Percentiles rank a stretch among this genome's conserved stretches.
Conservation (phyloP, 1,140 invertebrate species). For the Eumaeus atala region DNA sequence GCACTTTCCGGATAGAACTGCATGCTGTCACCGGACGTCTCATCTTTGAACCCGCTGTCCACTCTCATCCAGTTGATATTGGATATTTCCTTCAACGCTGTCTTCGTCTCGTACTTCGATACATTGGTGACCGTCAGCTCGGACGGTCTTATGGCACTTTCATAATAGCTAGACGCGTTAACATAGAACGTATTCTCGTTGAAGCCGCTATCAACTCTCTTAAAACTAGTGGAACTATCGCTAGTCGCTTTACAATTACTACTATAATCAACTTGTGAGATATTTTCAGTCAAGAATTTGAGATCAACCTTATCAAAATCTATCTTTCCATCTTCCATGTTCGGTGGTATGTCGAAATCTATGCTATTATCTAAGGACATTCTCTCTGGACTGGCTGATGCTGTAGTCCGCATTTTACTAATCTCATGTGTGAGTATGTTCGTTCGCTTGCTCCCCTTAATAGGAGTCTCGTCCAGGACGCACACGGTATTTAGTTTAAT, state of each 20-base stretch:
- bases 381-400: slow-evolving; percentile 39
- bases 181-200: slow-evolving; percentile 62
- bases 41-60: slow-evolving; percentile 70
- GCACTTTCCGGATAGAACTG: slow-evolving; percentile 48
- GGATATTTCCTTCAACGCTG: slow-evolving; percentile 58
- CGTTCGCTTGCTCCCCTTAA: slow-evolving; percentile 50
- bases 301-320: slow-evolving; percentile 68
- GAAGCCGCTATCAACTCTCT: slow-evolving; percentile 66
- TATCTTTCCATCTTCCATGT: slow-evolving; percentile 59
- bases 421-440: slow-evolving; percentile 51
- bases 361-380: slow-evolving; percentile 69
- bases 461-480: slow-evolving; percentile 50
- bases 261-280: slow-evolving; percentile 39
- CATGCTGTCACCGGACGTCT: slow-evolving; percentile 54
- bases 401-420: slow-evolving; percentile 52
- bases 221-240: slow-evolving; percentile 51
- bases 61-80: slow-evolving; percentile 65
- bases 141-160: slow-evolving; percentile 67
- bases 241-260: slow-evolving; percentile 34
- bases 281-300: slow-evolving; percentile 61
- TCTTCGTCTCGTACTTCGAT: slow-evolving; percentile 41
- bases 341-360: slow-evolving; percentile 53
- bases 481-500: slow-evolving; percentile 37
- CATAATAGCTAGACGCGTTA: slow-evolving; percentile 63
- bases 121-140: slow-evolving; percentile 60